Evolutionary conservation across 2,888 invertebrate genomes (phyloP).

Genomic region (Adelphocoris suturalis): DNA sequence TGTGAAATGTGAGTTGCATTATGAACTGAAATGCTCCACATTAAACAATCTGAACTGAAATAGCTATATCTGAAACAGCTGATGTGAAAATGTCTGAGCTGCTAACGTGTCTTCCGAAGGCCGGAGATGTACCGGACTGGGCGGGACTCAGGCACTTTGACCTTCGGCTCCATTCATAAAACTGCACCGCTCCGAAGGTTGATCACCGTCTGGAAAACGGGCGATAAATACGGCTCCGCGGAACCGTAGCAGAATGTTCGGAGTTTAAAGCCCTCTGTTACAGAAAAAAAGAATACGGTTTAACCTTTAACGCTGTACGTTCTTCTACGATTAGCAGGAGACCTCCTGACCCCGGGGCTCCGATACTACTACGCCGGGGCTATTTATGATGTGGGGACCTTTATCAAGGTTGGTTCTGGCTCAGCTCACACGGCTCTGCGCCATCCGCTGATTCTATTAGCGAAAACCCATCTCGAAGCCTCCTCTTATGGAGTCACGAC

Average conservation of each 20-base stretch:
- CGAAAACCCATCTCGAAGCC: conserved; percentile 23
- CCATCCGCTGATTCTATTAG: conserved; percentile 56
- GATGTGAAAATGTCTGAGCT: too few species aligned
- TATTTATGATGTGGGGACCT: conserved; percentile 62
- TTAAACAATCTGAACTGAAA: too few species aligned
- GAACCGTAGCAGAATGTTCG: conserved; percentile 38
- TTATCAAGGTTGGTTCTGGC: conserved; percentile 69
- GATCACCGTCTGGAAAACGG: conserved; percentile 38
- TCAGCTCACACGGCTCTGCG: conserved; percentile 51
- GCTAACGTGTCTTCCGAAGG: background rate
- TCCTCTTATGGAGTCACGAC: conserved; percentile 44
- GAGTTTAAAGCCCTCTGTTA: background rate
- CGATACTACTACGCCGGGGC: background rate
- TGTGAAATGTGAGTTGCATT: too few species aligned
- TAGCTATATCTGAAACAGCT: too few species aligned
- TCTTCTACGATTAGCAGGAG: conserved; percentile 41
- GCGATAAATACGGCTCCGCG: conserved; percentile 38
- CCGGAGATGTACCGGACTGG: background rate
- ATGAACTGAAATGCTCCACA: too few species aligned
- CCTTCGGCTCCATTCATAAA: conserved; percentile 51
- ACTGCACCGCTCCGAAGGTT: background rate
- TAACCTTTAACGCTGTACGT: conserved; percentile 42
- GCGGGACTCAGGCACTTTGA: background rate
- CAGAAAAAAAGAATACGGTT: background rate
- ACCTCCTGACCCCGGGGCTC: conserved; percentile 28